phyloP scores from a whole-genome alignment of 2,888 invertebrate genomes.

The Aromia moschata region DNA sequence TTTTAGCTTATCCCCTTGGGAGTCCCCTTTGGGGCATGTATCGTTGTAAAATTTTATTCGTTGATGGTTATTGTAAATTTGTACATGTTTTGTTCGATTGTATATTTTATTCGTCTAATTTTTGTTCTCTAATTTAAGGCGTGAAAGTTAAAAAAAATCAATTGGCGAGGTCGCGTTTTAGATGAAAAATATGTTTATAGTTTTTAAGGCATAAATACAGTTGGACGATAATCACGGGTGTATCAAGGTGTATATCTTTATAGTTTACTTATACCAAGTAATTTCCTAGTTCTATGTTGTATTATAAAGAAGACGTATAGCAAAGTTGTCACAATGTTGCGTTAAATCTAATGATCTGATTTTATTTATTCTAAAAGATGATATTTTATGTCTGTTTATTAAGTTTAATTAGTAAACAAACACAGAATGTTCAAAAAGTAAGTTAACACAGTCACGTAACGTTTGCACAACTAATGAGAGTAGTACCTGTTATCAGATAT shows the following conservation, averaged over 20 bases:
- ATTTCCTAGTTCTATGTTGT: slow-evolving; percentile 31
- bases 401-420: slow-evolving; percentile 15
- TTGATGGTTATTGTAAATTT: neutral
- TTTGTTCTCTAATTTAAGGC: neutral
- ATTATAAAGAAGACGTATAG: slow-evolving; percentile 34
- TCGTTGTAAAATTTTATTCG: neutral
- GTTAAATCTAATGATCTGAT: slow-evolving; percentile 35
- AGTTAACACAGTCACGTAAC: slow-evolving; percentile 24
- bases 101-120: too few relatives aligned
- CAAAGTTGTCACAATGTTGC: slow-evolving; percentile 35
- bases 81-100: neutral
- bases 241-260: slow-evolving; percentile 16
- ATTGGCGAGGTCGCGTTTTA: neutral
- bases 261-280: slow-evolving; percentile 23
- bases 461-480: slow-evolving; percentile 21
- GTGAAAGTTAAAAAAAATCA: neutral
- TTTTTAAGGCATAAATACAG: slow-evolving; percentile 22
- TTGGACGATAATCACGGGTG: slow-evolving; percentile 25
- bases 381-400: slow-evolving; percentile 21
- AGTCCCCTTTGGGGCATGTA: neutral
- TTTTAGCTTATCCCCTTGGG: slow-evolving; percentile 1
- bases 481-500: neutral
- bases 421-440: slow-evolving; percentile 31
- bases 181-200: slow-evolving; percentile 3
- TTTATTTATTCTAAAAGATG: slow-evolving; percentile 23